Evolutionary conservation across 2,888 invertebrate species (phyloP), one percentile per base, ranked within the genome.

Genomic region (Lasioglossum vierecki): DNA sequence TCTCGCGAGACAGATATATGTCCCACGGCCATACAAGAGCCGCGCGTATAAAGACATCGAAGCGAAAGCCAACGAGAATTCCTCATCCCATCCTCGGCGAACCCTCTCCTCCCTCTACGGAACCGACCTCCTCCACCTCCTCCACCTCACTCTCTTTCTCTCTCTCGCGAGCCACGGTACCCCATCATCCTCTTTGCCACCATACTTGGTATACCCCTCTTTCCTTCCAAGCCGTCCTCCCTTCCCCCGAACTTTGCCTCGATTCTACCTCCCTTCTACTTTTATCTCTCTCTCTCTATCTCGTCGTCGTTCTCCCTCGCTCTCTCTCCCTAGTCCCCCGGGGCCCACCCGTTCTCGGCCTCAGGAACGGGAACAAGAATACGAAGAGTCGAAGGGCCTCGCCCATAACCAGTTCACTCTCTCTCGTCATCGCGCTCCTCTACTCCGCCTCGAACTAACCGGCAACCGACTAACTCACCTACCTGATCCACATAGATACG

Each of bases 11-110:
- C 94, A 94, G 94, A 94, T 94, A 95, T 94, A 94, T 94, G 93
- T 94, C 94, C 94, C 93, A 94, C 93, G 93, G 94, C 91, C 91
- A 92, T 94, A 93, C 94, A 94, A 95, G 94, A 93, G 93, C 93
- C 93, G 93, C 94, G 94, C 94, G 94, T 95, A 95, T 95, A 95
- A 95, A 95, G 95, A 95, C 95, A 95, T 95, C 95, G 94, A 93
- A 92, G 93, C 94, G 91, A 93, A 88, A 94, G 93, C 94, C 95
- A 94, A 94, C 94, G 94, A 94, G 94, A 95, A 95, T 95, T 95
- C 94, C 94, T 95, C 95, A 94, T 94, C 94, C 95, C 95, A 93
- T 94, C 91, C 93, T 92, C 57, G 15, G 35, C 26, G 26, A 90
- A 88, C 89, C 90, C 89, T 89, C 86, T 88, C 83, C 84, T 88